Conservation (phyloP, 2,888 invertebrate genomes). For the Oscheius sp. region DNA sequence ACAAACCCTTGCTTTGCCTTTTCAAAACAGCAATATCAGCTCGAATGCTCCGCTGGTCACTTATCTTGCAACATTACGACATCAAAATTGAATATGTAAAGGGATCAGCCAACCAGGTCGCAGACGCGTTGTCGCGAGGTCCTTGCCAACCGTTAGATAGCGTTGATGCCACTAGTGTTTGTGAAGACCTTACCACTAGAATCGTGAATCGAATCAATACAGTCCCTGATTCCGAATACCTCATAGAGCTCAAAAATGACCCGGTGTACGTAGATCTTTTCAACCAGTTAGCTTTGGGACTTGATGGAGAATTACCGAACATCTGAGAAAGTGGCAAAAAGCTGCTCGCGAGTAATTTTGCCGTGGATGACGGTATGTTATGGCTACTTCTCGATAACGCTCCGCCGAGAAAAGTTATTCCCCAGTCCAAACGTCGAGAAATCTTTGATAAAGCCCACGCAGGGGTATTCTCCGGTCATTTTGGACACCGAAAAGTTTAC, state of each 20-base stretch:
- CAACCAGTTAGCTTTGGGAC: too few species aligned
- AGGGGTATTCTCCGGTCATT: slow-evolving; percentile 32
- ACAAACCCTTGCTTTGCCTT: slow-evolving; percentile 38
- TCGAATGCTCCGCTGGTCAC: slow-evolving; percentile 35
- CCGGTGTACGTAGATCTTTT: neutral
- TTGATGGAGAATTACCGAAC: neutral
- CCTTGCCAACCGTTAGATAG: neutral
- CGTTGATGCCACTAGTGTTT: neutral
- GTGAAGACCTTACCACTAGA: neutral
- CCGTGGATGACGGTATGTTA: neutral
- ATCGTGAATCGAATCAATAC: neutral
- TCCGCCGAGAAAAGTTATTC: slow-evolving; percentile 33
- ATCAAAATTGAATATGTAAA: slow-evolving; percentile 28
- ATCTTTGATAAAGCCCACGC: slow-evolving; percentile 38
- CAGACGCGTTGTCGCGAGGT: slow-evolving; percentile 40
- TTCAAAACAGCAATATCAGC: slow-evolving; percentile 16
- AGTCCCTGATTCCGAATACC: slow-evolving; percentile 12
- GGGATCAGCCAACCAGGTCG: neutral
- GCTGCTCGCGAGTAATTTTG: neutral
- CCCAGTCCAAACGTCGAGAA: slow-evolving; percentile 20
- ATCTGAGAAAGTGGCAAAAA: neutral
- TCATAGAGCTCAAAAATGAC: slow-evolving; percentile 23
- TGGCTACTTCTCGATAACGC: neutral
- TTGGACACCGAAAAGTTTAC: slow-evolving; percentile 10
- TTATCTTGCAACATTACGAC: slow-evolving; percentile 19